Evolutionary conservation across 1,140 invertebrate genomes (phyloP).

Genomic region (Drosophila pseudoananassae): DNA sequence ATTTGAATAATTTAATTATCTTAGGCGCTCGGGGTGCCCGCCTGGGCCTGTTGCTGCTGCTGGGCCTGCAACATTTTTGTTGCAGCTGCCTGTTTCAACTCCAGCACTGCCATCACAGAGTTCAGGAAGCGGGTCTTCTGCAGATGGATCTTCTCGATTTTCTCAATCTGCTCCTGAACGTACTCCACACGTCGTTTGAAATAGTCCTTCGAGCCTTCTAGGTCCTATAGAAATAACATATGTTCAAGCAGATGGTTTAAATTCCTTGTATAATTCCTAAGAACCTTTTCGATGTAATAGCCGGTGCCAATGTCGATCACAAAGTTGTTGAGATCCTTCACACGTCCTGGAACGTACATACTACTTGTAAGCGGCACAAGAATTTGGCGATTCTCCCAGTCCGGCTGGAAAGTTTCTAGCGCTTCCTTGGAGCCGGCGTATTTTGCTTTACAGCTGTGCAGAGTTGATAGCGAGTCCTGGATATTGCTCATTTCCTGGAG

Average conservation of each 20-base stretch:
- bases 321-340: conserved; percentile 92
- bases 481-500: conserved; percentile 93
- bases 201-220: conserved; percentile 93
- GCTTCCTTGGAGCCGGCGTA: conserved; percentile 94
- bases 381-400: conserved; percentile 91
- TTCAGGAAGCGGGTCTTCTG: conserved; percentile 95
- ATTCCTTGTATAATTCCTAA: not conserved
- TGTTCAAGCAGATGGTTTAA: not conserved
- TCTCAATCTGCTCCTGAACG: conserved; percentile 97
- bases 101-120: conserved; percentile 89
- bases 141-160: conserved; percentile 92
- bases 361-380: conserved; percentile 96
- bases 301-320: conserved; percentile 97
- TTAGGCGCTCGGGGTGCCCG: conserved; percentile 45
- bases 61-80: conserved; percentile 58
- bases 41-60: conserved; percentile 49
- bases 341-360: conserved; percentile 96
- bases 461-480: conserved; percentile 93
- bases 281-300: conserved; percentile 95
- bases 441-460: conserved; percentile 95
- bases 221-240: conserved; percentile 85
- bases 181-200: conserved; percentile 96
- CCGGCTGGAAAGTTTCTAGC: conserved; percentile 91
- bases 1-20: conserved; percentile 73
- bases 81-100: conserved; percentile 86